Evolutionary conservation across 2,888 invertebrate genomes (phyloP), one percentile per base, ranked within the genome.

Genomic region (Tetheella fluctuosa): DNA sequence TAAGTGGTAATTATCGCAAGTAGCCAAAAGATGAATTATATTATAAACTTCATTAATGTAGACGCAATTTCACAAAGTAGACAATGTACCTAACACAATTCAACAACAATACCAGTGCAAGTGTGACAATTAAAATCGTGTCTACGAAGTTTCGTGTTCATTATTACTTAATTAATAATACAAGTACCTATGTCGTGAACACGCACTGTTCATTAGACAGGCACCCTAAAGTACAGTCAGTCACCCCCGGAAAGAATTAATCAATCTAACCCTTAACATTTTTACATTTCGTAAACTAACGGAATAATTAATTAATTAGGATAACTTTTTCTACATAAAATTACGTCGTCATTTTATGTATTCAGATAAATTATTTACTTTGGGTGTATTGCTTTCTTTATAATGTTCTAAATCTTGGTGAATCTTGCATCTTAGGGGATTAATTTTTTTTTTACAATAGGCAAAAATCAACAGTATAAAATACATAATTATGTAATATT

Each of bases 141-240:
- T 48, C 48, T 48, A 20, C 48, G 48, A 48, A 17, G 48, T 20
- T 20, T 48, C 48, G 48, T 62, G 67, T 64, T 61, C 67, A 69
- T 70, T 76, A 69, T 68, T 64, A 64, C 59, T 57, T 69, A 73
- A 76, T 70, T 28, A 65, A n/a, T n/a, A n/a, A n/a, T n/a, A n/a
- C n/a, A n/a, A n/a, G n/a, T n/a, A n/a, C n/a, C n/a, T 64, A 70
- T 37, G 57, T 67, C 64, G 68, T 68, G 64, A 58, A 60, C 70
- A 76, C 76, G 74, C 65, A 68, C 61, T 54, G 42, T 60, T 60
- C 60, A 62, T 69, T 61, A 63, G 59, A 28, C 59, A 64, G 59
- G 34, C 59, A 64, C 56, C 55, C 48, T 53, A n/a, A 15, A 39
- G 20, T 52, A 20, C 28, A 54, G n/a, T 28, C 17, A 54, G n/a